These are phyloP conservation scores for Trichosurus vulpecula DNA, from an alignment of 2,797 vertebrate genomes.

Conservation along the genomic window DNA sequence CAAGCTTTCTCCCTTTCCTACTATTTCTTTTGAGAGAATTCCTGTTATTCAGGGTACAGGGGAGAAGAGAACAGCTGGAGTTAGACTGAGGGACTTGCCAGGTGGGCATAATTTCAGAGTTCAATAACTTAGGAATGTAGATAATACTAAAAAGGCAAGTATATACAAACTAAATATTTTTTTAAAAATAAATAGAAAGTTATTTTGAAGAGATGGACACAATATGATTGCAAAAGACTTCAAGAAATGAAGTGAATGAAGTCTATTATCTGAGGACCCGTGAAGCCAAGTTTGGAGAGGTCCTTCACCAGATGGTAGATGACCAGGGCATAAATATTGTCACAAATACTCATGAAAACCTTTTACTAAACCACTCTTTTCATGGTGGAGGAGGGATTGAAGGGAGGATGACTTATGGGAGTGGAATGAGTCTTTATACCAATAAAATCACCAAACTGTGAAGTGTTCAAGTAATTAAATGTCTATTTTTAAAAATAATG, in stretches of 20 bases:
- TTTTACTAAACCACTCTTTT: neutral
- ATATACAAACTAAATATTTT: neutral
- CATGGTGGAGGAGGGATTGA: neutral
- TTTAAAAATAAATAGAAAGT: neutral
- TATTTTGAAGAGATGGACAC: neutral
- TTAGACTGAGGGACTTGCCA: neutral
- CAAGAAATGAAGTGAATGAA: neutral
- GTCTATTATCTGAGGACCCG: neutral
- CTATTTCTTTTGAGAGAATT: neutral
- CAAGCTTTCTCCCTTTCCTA: neutral
- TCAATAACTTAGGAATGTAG: neutral
- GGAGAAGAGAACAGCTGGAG: neutral
- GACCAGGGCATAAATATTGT: neutral
- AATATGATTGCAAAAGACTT: neutral
- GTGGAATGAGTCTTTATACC: neutral
- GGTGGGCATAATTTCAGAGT: neutral
- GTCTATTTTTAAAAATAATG: neutral
- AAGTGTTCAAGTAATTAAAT: neutral
- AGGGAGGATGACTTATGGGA: neutral
- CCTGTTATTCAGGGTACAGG: neutral
- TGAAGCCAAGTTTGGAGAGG: neutral
- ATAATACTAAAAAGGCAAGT: neutral
- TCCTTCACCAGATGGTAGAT: neutral
- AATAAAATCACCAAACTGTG: neutral
- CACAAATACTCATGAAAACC: neutral